Evolutionary conservation across 2,797 vertebrate genomes (phyloP).

Genomic region (Sebastes taczanowskii): DNA sequence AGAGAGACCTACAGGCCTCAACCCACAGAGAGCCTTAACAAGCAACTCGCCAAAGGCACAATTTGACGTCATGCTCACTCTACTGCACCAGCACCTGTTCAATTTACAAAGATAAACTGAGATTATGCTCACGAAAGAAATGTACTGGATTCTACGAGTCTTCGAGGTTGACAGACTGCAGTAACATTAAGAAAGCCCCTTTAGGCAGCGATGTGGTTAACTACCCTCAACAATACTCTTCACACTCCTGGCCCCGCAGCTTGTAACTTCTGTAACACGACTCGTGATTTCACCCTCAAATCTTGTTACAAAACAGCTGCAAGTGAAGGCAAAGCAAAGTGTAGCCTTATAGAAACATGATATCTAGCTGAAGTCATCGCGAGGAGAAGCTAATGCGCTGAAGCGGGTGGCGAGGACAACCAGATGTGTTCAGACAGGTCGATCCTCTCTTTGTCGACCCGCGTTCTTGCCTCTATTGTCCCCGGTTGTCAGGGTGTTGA

Average conservation of each 20-base stretch:
- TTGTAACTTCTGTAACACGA: slow-evolving; percentile 20
- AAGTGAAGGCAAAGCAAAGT: slow-evolving; percentile 61
- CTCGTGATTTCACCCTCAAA: slow-evolving; percentile 36
- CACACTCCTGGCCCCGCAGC: background rate
- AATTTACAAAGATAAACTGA: slow-evolving; percentile 44
- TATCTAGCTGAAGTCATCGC: slow-evolving; percentile 64
- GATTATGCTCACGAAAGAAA: slow-evolving; percentile 38
- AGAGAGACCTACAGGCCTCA: slow-evolving; percentile 15
- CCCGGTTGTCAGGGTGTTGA: slow-evolving; percentile 69
- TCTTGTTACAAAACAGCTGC: slow-evolving; percentile 63
- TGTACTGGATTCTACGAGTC: slow-evolving; percentile 8
- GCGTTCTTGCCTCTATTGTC: slow-evolving; percentile 63
- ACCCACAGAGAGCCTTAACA: background rate
- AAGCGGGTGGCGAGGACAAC: slow-evolving; percentile 48
- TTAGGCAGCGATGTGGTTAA: background rate
- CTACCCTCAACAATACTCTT: background rate
- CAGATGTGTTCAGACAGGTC: slow-evolving; percentile 77
- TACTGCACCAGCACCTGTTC: slow-evolving; percentile 44
- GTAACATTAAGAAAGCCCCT: slow-evolving; percentile 2
- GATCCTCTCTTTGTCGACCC: slow-evolving; percentile 46
- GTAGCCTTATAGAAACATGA: slow-evolving; percentile 62
- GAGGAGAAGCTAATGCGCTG: slow-evolving; percentile 36
- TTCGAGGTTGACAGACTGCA: slow-evolving; percentile 7
- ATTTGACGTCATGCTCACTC: background rate
- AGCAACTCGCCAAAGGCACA: slow-evolving; percentile 22